Base-by-base conservation (phyloP, 2,113 vertebrate genomes). In the Poeciliopsis turrubarensis region DNA sequence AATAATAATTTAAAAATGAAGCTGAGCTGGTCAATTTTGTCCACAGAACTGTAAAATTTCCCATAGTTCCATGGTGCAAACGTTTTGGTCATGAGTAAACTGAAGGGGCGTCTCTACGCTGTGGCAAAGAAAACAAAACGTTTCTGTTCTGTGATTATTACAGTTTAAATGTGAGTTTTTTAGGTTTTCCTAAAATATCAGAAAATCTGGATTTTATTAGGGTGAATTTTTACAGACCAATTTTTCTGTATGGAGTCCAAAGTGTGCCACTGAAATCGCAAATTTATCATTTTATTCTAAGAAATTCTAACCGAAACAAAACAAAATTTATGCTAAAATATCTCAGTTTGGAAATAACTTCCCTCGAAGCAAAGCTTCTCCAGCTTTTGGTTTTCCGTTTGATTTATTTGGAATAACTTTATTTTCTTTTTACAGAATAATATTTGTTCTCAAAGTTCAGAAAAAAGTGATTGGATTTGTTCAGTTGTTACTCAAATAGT, bases 71-170 rank as follows among this genome's bases (percentile, higher is more conserved):
- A 71, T n/a, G 27, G 37, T 64, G 64, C 29, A 62, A 81, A 81
- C 54, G 8, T 74, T n/a, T 64, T 47, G 68, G 60, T 93, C 93
- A 93, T 93, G 92, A 94, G 93, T 94, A 93, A 94, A 92, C 92
- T 92, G 81, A 93, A 93, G 89, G 88, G 7, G 39, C 25, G 6
- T 30, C n/a, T 63, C 61, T 64, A 62, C 60, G 32, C 22, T 78
- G 25, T 30, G n/a, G 4, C n/a, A 22, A 13, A 54, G 44, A 69
- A 64, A 57, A 69, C 22, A 51, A 67, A 34, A 27, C 2, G 25
- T n/a, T n/a, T 63, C 39, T 76, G 1, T 2, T 70, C 3, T 60
- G 5, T 12, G 6, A n/a, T 57, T 17, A 8, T 30, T 57, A 1
- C 0, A 44, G 31, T 34, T 78, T 27, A 19, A 60, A 41, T 44